Percentiles rank a stretch among this genome's conserved stretches.
Conservation (phyloP, 2,888 invertebrate genomes). For the Spisula subtruncata region DNA sequence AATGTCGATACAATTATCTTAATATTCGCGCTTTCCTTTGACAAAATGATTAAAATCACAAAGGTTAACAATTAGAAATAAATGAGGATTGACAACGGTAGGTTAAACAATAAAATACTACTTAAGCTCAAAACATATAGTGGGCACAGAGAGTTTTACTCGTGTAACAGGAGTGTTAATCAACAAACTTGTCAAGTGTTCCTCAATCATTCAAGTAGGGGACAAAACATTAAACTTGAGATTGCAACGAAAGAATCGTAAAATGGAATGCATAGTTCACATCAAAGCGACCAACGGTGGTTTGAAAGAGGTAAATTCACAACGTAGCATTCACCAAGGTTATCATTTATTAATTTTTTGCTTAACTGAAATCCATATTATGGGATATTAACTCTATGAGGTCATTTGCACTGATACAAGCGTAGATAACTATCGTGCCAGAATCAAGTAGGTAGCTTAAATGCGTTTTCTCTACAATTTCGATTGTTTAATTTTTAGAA, state of each 20-base stretch:
- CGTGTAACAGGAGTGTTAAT: neutral
- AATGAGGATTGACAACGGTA: neutral
- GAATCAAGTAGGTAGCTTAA: neutral
- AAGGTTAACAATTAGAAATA: conserved; percentile 19
- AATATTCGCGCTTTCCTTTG: conserved; percentile 4
- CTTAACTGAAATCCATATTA: conserved; percentile 2
- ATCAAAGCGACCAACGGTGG: conserved; percentile 26
- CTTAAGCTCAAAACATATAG: conserved; percentile 3
- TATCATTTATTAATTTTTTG: conserved; percentile 21
- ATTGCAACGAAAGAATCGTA: neutral
- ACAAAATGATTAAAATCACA: neutral
- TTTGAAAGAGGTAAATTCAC: neutral
- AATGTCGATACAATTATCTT: neutral
- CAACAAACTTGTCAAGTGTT: conserved; percentile 39
- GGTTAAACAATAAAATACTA: conserved; percentile 19
- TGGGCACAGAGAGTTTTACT: neutral
- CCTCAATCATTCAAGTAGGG: conserved; percentile 19
- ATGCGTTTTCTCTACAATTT: too few relatives aligned
- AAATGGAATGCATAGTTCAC: neutral
- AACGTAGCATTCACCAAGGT: neutral
- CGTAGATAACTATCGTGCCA: conserved; percentile 23
- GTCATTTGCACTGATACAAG: conserved; percentile 24
- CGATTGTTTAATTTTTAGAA: too few relatives aligned
- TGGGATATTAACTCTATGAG: neutral
- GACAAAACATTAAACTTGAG: conserved; percentile 20